These are phyloP conservation scores for Oophaga pumilio DNA, from an alignment of 2,113 vertebrate species.

Conservation along the genomic window DNA sequence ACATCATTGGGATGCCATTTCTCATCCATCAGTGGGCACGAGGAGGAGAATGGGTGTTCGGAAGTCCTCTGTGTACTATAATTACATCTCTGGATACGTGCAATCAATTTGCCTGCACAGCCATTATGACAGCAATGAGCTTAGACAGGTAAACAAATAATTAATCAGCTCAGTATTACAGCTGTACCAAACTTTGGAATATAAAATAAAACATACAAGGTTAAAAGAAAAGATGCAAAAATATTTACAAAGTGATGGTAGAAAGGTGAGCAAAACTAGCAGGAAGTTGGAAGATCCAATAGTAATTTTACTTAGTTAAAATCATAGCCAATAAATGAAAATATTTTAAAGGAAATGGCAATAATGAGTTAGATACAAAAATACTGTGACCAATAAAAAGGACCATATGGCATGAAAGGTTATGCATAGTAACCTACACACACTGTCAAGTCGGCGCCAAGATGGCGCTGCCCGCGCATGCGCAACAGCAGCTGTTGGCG, in stretches of 20 bases:
- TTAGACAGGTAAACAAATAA: slow-evolving; percentile 65
- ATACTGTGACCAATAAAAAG: too few species aligned
- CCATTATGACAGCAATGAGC: slow-evolving; percentile 70
- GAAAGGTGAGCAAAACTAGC: background rate
- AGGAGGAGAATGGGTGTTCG: slow-evolving; percentile 67
- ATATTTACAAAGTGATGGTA: background rate
- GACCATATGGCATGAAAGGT: too few species aligned
- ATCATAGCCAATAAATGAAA: background rate
- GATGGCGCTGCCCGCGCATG: too few species aligned
- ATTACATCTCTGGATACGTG: slow-evolving; percentile 69
- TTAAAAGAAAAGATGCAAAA: background rate
- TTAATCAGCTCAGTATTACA: background rate
- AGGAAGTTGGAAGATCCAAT: background rate
- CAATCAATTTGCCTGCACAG: slow-evolving; percentile 69
- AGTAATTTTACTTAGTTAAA: too few species aligned
- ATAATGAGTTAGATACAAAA: too few species aligned
- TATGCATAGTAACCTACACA: too few species aligned
- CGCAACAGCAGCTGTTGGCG: too few species aligned
- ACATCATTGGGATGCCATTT: slow-evolving; percentile 70
- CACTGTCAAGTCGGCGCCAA: too few species aligned
- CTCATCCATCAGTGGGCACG: slow-evolving; percentile 69
- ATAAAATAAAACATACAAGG: background rate
- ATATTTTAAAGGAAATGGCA: too few species aligned
- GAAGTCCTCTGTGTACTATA: slow-evolving; percentile 67
- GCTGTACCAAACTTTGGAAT: too few species aligned